These are phyloP conservation scores for Andrena trimmerana DNA, from an alignment of 2,888 invertebrate genomes.

Conservation along the genomic window DNA sequence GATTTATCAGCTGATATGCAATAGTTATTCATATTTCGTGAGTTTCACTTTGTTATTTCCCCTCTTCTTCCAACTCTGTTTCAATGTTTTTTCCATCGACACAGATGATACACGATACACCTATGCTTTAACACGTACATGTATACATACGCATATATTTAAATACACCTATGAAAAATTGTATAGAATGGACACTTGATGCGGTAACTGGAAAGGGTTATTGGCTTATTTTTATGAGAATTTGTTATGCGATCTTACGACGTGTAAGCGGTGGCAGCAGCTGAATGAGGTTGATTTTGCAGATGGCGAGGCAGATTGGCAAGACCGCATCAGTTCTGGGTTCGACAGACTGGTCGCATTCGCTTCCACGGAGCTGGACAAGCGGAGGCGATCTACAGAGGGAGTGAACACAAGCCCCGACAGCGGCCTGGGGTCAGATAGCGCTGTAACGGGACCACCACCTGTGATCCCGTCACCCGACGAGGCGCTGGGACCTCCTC, in stretches of 20 bases:
- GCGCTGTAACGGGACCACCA: constrained; percentile 80
- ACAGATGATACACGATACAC: constrained; percentile 5
- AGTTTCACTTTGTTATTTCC: background rate
- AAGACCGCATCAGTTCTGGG: constrained; percentile 96
- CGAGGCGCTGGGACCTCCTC: constrained; percentile 86
- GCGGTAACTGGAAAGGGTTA: constrained; percentile 35
- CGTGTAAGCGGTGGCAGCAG: background rate
- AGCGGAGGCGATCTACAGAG: constrained; percentile 93
- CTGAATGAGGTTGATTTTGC: constrained; percentile 69
- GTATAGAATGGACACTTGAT: background rate
- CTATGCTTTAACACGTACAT: background rate
- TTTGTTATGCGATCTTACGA: constrained; percentile 38
- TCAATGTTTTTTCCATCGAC: constrained; percentile 6
- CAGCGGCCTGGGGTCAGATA: constrained; percentile 91
- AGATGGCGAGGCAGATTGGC: constrained; percentile 95
- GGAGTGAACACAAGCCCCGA: constrained; percentile 95
- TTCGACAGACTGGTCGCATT: constrained; percentile 97
- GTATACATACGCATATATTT: background rate
- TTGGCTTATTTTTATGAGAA: constrained; percentile 84
- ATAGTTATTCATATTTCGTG: background rate
- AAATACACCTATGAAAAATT: background rate
- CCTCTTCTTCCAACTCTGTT: constrained; percentile 4
- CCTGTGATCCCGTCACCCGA: constrained; percentile 84
- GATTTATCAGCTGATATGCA: background rate
- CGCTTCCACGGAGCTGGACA: constrained; percentile 96